Base-by-base conservation (phyloP, 1,140 invertebrate genomes). In the Cryptotermes secundus region DNA sequence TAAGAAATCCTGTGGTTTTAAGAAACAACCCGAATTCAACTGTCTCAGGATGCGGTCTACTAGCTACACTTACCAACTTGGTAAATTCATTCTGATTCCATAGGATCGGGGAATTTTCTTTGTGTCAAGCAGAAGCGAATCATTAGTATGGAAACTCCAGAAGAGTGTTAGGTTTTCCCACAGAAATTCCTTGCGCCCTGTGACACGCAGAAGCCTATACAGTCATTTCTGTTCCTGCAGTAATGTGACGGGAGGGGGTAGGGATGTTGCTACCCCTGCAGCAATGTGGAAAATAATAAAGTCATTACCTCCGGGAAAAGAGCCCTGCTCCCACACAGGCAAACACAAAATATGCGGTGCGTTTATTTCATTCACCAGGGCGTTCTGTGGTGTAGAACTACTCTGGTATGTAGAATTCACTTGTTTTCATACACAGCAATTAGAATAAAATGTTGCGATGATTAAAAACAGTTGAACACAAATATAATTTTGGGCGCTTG, bases 241-340 rank as follows among this genome's bases (percentile, higher is more conserved):
- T 2, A 72, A 72, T 72, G n/a, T 31, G 26, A 7, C 26, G 59
- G n/a, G n/a, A 12, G 26, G 10, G 26, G 26, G 26, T 72, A 31
- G 59, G n/a, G n/a, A n/a, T n/a, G n/a, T n/a, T n/a, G n/a, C n/a
- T n/a, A n/a, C 59, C 59, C 26, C 16, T 2, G n/a, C 26, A 10
- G 59, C 59, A 72, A 72, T 72, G 59, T n/a, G 26, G n/a, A 72
- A 72, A 72, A 72, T 72, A 72, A 72, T 72, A 72, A 72, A 72
- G 59, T 31, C 59, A 72, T 72, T 72, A 72, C 59, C 26, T 31
- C n/a, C 59, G 59, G 59, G 59, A 72, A 72, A 72, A 72, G n/a
- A 72, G 26, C 31, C 26, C 59, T 16, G n/a, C 26, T 26, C 59
- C 59, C 1, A 31, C 26, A n/a, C 26, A n/a, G 59, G 14, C 59